Conservation (phyloP, 2,797 vertebrate species). For the Rhinogobio ventralis region DNA sequence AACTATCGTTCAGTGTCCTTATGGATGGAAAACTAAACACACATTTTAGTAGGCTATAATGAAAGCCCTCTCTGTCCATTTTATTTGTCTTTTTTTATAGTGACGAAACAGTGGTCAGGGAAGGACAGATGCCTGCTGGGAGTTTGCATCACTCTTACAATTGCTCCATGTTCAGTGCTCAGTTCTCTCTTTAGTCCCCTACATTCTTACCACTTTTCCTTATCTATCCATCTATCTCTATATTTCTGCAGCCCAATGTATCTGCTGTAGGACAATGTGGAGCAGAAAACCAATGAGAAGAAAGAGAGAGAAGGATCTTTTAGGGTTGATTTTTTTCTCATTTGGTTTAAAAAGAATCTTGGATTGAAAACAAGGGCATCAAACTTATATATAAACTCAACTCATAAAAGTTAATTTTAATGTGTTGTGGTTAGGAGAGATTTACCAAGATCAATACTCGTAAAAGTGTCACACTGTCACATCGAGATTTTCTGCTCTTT, state of each 20-base stretch:
- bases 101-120: background rate
- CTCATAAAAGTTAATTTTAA: background rate
- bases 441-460: background rate
- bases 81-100: background rate
- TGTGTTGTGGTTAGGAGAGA: background rate
- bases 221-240: background rate
- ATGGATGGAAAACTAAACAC: background rate
- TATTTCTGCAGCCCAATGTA: background rate
- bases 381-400: background rate
- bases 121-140: slow-evolving; percentile 20
- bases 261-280: background rate
- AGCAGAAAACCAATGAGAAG: background rate
- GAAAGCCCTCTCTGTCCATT: background rate
- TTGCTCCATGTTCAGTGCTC: background rate
- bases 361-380: background rate
- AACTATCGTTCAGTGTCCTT: background rate
- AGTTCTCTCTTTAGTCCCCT: background rate
- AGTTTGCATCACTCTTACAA: background rate
- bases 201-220: background rate
- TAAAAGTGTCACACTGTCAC: background rate
- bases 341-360: background rate
- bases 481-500: background rate
- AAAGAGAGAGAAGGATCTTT: background rate
- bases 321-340: background rate
- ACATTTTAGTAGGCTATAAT: too few species aligned